phyloP scores from a whole-genome alignment of 2,113 vertebrate species.

The Catharus fuscescens region DNA sequence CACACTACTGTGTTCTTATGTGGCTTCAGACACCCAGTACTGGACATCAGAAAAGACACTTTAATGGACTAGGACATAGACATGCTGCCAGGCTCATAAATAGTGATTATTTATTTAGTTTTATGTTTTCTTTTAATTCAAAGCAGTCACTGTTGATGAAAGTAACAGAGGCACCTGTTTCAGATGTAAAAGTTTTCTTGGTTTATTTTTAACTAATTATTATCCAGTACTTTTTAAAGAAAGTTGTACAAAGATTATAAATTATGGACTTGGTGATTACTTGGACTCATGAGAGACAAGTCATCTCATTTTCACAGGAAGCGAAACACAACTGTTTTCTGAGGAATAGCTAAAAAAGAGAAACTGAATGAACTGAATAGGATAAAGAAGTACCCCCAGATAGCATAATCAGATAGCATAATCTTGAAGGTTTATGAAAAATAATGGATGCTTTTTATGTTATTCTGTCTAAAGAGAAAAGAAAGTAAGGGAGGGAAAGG shows the following conservation, averaged over 20 bases:
- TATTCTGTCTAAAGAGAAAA: slow-evolving; percentile 1
- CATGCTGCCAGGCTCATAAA: not conserved
- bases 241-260: not conserved
- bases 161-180: not conserved
- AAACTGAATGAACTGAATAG: slow-evolving; percentile 46
- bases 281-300: not conserved
- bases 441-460: slow-evolving; percentile 42
- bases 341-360: not conserved
- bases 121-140: not conserved
- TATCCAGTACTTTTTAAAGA: not conserved
- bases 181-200: not conserved
- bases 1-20: not conserved
- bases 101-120: not conserved
- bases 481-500: not conserved
- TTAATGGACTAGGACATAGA: not conserved
- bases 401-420: not conserved
- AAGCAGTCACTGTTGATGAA: not conserved
- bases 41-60: not conserved
- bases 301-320: not conserved
- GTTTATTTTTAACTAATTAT: not conserved
- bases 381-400: not conserved
- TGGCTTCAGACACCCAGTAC: not conserved
- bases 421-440: slow-evolving; percentile 36
- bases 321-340: not conserved
- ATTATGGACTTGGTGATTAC: not conserved